Evolutionary conservation across 2,797 vertebrate species (phyloP).

Genomic region (Schizopygopsis malacanthus): DNA sequence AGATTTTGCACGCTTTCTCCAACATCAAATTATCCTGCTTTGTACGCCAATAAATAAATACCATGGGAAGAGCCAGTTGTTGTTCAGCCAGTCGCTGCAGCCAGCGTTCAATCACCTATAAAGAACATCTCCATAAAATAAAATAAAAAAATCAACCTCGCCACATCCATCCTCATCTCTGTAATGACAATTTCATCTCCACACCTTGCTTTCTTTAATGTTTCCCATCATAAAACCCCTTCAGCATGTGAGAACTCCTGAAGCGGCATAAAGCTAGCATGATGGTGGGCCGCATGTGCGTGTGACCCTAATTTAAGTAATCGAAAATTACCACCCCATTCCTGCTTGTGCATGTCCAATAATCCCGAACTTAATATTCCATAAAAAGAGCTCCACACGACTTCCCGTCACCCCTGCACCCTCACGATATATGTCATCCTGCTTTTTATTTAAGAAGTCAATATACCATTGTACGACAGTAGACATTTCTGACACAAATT

Average conservation of each 20-base stretch:
- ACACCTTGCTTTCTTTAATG: slow-evolving; percentile 88
- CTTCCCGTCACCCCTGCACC: slow-evolving; percentile 44
- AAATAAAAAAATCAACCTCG: slow-evolving; percentile 61
- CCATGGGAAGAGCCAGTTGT: neutral
- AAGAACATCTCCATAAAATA: slow-evolving; percentile 80
- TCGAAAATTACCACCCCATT: slow-evolving; percentile 80
- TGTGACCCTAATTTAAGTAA: slow-evolving; percentile 87
- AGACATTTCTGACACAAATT: slow-evolving; percentile 85
- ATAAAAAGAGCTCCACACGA: slow-evolving; percentile 22
- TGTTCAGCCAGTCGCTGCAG: slow-evolving; percentile 72
- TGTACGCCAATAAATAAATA: neutral
- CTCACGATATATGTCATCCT: slow-evolving; percentile 67
- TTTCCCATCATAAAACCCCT: slow-evolving; percentile 86
- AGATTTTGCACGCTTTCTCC: slow-evolving; percentile 26
- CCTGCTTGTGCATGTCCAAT: slow-evolving; percentile 72
- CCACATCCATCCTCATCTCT: slow-evolving; percentile 73
- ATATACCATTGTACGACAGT: slow-evolving; percentile 79
- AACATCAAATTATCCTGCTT: slow-evolving; percentile 10
- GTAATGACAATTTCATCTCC: slow-evolving; percentile 85
- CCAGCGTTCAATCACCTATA: slow-evolving; percentile 70
- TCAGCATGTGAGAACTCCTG: slow-evolving; percentile 88
- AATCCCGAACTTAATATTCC: slow-evolving; percentile 62
- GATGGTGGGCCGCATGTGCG: slow-evolving; percentile 83
- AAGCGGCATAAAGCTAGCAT: slow-evolving; percentile 87
- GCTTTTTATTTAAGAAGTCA: slow-evolving; percentile 82